phyloP scores from a whole-genome alignment of 2,888 invertebrate genomes.

The Coelinius sp. region DNA sequence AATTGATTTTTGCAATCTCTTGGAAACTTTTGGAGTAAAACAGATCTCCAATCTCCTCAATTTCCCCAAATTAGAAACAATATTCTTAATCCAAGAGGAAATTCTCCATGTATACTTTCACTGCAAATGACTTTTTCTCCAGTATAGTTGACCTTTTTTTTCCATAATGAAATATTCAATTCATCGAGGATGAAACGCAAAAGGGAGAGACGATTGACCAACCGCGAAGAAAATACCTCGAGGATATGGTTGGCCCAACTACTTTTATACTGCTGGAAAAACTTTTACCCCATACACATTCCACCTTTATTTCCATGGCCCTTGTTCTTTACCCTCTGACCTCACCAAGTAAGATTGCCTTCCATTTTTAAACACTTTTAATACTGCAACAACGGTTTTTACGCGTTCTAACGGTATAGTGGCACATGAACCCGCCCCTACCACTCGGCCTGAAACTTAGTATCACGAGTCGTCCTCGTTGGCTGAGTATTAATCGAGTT shows the following conservation, averaged over 20 bases:
- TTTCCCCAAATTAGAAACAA: no score
- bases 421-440: not conserved
- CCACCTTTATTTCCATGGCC: conserved; percentile 43
- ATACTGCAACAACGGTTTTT: conserved; percentile 53
- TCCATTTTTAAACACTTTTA: conserved; percentile 61
- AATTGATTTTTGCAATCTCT: no score
- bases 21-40: no score
- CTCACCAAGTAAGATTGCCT: conserved; percentile 61
- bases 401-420: conserved; percentile 14
- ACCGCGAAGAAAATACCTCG: conserved; percentile 45
- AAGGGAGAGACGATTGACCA: conserved; percentile 38
- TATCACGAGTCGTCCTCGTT: conserved; percentile 1
- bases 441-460: not conserved
- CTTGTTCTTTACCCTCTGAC: conserved; percentile 40
- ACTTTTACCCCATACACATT: conserved; percentile 25
- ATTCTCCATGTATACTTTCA: not conserved
- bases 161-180: conserved; percentile 62
- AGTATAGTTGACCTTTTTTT: conserved; percentile 53
- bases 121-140: not conserved
- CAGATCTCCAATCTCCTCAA: no score
- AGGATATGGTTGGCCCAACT: conserved; percentile 14
- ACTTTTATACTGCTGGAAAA: not conserved
- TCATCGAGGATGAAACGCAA: conserved; percentile 53
- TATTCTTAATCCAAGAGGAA: not conserved
- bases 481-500: conserved; percentile 10